Conservation (phyloP, 1,140 invertebrate species). For the Drosophila lacteicornis region DNA sequence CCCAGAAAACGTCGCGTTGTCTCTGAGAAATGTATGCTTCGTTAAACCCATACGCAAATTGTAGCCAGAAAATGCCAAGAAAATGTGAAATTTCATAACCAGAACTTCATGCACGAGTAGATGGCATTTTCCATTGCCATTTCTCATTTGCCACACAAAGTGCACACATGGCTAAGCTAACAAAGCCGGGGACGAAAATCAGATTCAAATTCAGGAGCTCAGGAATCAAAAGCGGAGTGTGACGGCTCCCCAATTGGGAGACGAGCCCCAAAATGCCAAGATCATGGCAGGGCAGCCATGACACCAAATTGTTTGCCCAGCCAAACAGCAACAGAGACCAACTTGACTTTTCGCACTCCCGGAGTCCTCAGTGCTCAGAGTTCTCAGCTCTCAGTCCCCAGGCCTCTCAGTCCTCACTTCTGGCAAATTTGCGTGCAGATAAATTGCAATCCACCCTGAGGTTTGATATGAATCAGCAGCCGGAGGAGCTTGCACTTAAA, state of each 20-base stretch:
- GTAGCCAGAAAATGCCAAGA: conserved; percentile 58
- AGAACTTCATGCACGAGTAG: conserved; percentile 68
- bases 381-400: neutral
- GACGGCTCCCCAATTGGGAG: conserved; percentile 24
- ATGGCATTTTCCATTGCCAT: conserved; percentile 2
- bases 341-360: conserved; percentile 73
- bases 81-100: conserved; percentile 64
- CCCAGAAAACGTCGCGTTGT: conserved; percentile 5
- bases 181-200: conserved; percentile 42
- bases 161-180: conserved; percentile 39
- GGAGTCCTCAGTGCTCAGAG: conserved; percentile 2
- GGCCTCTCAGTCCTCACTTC: conserved; percentile 7
- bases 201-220: conserved; percentile 28
- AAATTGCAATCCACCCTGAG: conserved; percentile 69
- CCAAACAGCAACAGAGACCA: conserved; percentile 72
- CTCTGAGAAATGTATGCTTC: conserved; percentile 51
- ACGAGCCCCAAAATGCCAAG: conserved; percentile 54
- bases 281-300: conserved; percentile 61
- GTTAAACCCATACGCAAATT: conserved; percentile 80
- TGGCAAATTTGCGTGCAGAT: conserved; percentile 78
- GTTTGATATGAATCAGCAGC: conserved; percentile 15
- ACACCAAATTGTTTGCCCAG: conserved; percentile 72
- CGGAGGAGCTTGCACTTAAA: conserved; percentile 10
- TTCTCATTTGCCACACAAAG: conserved; percentile 21
- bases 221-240: conserved; percentile 14